Conservation (phyloP, 2,797 vertebrate genomes). For the Pipistrellus nathusii region DNA sequence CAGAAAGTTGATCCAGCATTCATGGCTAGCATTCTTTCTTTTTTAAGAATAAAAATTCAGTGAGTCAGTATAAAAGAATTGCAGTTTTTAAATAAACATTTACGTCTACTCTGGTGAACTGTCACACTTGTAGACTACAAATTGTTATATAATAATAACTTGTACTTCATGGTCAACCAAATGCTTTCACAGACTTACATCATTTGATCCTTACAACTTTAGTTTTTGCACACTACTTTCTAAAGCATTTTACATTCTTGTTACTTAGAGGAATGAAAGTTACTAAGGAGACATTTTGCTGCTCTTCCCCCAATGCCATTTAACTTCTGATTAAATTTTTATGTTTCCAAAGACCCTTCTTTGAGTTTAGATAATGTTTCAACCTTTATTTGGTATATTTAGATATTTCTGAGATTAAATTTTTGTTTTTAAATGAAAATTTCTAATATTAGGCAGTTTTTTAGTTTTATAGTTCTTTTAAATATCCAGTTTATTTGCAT, state of each 20-base stretch:
- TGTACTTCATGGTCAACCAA: conserved; percentile 58
- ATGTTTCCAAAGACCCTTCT: conserved; percentile 29
- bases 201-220: conserved; percentile 31
- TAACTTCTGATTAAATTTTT: conserved; percentile 33
- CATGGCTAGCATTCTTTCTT: conserved; percentile 76
- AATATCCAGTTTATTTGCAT: conserved; percentile 49
- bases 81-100: conserved; percentile 81
- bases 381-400: not conserved
- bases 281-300: conserved; percentile 40
- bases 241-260: conserved; percentile 39
- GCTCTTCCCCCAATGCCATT: not conserved
- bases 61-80: conserved; percentile 82
- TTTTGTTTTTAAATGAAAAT: conserved; percentile 48
- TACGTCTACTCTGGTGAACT: conserved; percentile 65
- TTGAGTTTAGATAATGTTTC: conserved; percentile 38
- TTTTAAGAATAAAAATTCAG: conserved; percentile 79
- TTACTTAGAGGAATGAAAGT: conserved; percentile 33
- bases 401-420: conserved; percentile 12
- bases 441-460: conserved; percentile 5
- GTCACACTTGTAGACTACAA: conserved; percentile 64
- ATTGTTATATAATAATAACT: conserved; percentile 79
- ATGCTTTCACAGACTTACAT: conserved; percentile 65
- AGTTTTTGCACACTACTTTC: not conserved
- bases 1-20: conserved; percentile 75
- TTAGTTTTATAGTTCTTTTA: not conserved